Conservation (phyloP, 2,113 vertebrate genomes). For the Sarotherodon lohbergeri region DNA sequence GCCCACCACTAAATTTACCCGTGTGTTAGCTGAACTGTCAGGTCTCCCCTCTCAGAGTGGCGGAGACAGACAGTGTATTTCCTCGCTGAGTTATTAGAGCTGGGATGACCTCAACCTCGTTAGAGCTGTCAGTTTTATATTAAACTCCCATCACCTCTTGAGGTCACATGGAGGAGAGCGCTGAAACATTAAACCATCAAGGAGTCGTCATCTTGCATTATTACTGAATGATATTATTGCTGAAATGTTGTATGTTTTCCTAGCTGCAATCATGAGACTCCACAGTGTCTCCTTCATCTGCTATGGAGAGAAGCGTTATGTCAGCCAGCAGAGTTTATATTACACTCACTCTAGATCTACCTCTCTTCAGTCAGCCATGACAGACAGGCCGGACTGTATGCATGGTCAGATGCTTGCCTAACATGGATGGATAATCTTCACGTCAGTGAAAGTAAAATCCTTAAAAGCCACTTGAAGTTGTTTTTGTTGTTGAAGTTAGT, state of each 20-base stretch:
- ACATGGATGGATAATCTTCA: not conserved
- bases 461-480: not conserved
- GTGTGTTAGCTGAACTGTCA: constrained; percentile 63
- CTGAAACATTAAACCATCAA: not conserved
- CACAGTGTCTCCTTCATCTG: not conserved
- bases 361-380: constrained; percentile 10
- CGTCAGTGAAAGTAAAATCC: not conserved
- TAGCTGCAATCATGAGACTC: constrained; percentile 21
- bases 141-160: constrained; percentile 55
- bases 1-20: constrained; percentile 73
- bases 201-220: not conserved
- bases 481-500: not conserved
- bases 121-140: constrained; percentile 69
- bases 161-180: constrained; percentile 26
- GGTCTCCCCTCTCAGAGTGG: constrained; percentile 50
- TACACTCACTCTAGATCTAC: not conserved
- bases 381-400: not conserved
- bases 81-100: constrained; percentile 67
- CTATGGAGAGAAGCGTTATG: not conserved
- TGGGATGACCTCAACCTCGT: constrained; percentile 67
- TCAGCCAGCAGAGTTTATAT: not conserved
- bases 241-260: constrained; percentile 13
- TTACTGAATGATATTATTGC: not conserved
- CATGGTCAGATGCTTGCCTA: not conserved
- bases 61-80: constrained; percentile 65